Evolutionary conservation across 1,140 invertebrate genomes (phyloP).

Genomic region (Tetraneura akinire): DNA sequence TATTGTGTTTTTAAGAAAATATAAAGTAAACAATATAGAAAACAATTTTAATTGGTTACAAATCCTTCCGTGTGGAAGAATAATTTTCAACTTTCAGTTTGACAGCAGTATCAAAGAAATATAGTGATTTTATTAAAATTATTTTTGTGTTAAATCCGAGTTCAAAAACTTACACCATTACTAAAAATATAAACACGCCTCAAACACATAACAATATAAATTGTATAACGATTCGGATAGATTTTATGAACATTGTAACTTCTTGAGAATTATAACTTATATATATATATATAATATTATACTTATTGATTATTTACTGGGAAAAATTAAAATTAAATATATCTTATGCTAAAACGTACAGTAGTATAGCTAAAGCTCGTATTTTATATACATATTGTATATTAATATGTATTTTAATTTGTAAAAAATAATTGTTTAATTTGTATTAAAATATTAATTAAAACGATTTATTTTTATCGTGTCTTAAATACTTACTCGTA

Average conservation of each 20-base stretch:
- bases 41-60: slow-evolving; percentile 49
- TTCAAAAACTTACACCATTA: slow-evolving; percentile 37
- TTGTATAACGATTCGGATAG: neutral
- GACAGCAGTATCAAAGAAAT: slow-evolving; percentile 36
- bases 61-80: slow-evolving; percentile 34
- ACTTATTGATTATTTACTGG: too few relatives aligned
- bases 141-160: slow-evolving; percentile 12
- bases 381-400: too few relatives aligned
- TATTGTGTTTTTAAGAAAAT: slow-evolving; percentile 35
- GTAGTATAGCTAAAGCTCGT: too few relatives aligned
- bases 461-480: too few relatives aligned
- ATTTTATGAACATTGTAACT: neutral
- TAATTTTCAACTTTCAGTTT: slow-evolving; percentile 33
- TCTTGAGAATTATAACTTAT: neutral
- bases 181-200: slow-evolving; percentile 16
- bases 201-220: slow-evolving; percentile 3
- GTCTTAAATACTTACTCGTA: too few relatives aligned
- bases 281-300: too few relatives aligned
- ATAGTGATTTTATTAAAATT: slow-evolving; percentile 44
- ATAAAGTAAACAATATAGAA: slow-evolving; percentile 39
- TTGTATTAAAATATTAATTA: too few relatives aligned
- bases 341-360: too few relatives aligned
- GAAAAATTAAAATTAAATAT: too few relatives aligned
- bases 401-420: too few relatives aligned
- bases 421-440: too few relatives aligned